Percentiles rank a stretch among this genome's conserved stretches.
Evolutionary conservation across 1,140 invertebrate species (phyloP).

Genomic region (Centruroides vittatus): DNA sequence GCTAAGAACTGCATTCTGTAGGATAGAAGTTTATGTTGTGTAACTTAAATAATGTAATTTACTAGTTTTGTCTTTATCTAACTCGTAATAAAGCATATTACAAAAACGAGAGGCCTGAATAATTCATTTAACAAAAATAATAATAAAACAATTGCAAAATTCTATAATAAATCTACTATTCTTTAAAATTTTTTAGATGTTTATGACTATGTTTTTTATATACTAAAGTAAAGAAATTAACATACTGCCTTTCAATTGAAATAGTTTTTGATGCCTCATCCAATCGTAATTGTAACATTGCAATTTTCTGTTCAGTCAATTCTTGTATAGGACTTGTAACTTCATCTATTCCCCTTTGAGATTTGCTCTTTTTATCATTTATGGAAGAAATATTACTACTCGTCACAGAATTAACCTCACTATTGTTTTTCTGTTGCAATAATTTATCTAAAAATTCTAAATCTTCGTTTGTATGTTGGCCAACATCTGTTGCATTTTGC

Average conservation of each 20-base stretch:
- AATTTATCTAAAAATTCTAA: constrained; percentile 18
- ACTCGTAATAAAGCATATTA: no score
- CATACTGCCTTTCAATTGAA: constrained; percentile 35
- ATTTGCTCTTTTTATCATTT: constrained; percentile 10
- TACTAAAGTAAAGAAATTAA: no score
- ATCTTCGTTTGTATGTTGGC: constrained; percentile 15
- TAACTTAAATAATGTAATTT: no score
- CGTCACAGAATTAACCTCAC: constrained; percentile 1
- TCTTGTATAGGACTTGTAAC: constrained; percentile 37
- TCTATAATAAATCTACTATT: no score
- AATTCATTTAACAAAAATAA: no score
- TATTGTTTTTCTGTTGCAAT: constrained; percentile 2
- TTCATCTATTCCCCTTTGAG: constrained; percentile 3
- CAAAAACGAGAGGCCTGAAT: no score
- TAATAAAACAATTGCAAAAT: no score
- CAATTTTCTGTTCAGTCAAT: constrained; percentile 45
- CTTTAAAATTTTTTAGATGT: no score
- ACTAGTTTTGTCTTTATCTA: no score
- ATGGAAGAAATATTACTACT: constrained; percentile 14
- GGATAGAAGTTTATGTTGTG: no score
- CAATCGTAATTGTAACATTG: constrained; percentile 49
- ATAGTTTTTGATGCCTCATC: constrained; percentile 61
- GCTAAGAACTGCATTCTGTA: no score
- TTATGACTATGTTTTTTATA: no score
- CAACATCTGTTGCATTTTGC: constrained; percentile 6